Percentiles rank a stretch among this genome's conserved stretches.
Conservation (phyloP, 2,888 invertebrate genomes). For the Standfussiana lucernea region DNA sequence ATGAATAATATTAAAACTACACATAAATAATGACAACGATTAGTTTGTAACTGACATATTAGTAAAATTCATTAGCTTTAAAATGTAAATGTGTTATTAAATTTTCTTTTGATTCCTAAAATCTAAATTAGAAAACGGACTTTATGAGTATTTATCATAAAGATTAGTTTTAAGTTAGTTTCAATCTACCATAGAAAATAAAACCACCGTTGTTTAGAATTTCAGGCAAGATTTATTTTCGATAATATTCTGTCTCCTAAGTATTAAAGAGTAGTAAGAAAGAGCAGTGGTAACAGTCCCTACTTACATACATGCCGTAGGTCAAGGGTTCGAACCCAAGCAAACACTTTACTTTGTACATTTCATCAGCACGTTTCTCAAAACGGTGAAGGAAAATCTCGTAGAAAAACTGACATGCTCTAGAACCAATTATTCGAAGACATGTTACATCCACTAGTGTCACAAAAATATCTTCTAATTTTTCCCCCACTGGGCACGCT, state of each 20-base stretch:
- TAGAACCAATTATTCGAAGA: not conserved
- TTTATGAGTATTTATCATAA: not conserved
- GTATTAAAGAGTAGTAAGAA: not conserved
- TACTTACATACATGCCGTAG: not conserved
- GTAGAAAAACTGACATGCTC: not conserved
- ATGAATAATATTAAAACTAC: not conserved
- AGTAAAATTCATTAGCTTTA: slow-evolving; percentile 20
- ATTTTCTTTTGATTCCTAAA: slow-evolving; percentile 12
- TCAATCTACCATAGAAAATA: not conserved
- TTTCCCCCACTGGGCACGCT: not conserved
- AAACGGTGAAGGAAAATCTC: not conserved
- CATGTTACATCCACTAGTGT: not conserved
- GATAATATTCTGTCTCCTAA: not conserved
- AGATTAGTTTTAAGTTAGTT: not conserved
- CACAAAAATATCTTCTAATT: not conserved
- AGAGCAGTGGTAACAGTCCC: not conserved
- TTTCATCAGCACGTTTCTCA: not conserved
- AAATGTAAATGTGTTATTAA: slow-evolving; percentile 2
- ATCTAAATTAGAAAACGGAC: not conserved
- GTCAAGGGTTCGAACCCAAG: not conserved
- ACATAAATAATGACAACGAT: not conserved
- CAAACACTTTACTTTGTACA: not conserved
- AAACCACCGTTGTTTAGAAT: not conserved
- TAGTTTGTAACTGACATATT: slow-evolving; percentile 38
- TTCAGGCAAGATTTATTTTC: not conserved